Percentiles rank a stretch among this genome's conserved stretches.
phyloP scores from a whole-genome alignment of 1,140 invertebrate genomes.

The Harlomillsia oculata region DNA sequence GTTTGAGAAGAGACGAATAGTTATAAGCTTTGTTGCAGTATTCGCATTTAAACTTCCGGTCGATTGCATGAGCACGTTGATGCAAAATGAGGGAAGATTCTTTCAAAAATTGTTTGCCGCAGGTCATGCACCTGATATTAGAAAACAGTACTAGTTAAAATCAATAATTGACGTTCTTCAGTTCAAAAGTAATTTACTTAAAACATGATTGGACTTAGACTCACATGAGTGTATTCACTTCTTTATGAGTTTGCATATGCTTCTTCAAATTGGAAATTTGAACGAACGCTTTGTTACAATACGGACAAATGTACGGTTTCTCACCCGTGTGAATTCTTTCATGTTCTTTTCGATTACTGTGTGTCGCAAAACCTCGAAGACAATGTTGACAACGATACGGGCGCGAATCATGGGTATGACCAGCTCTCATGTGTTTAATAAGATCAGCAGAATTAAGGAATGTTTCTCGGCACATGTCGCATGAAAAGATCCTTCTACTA shows the following conservation, averaged over 20 bases:
- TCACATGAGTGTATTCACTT: too few relatives aligned
- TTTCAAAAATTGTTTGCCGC: slow-evolving; percentile 30
- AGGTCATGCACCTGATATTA: slow-evolving; percentile 28
- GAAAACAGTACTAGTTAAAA: too few relatives aligned
- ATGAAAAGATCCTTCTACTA: too few relatives aligned
- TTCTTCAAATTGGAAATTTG: slow-evolving; percentile 34
- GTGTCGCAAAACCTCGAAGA: slow-evolving; percentile 23
- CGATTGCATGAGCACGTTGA: slow-evolving; percentile 26
- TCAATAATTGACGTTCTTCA: too few relatives aligned
- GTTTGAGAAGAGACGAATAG: slow-evolving; percentile 31
- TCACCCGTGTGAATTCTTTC: slow-evolving; percentile 41
- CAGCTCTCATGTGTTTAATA: too few relatives aligned
- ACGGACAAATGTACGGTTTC: slow-evolving; percentile 34
- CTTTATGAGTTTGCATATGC: slow-evolving; percentile 32
- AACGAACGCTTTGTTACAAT: slow-evolving; percentile 21
- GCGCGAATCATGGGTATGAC: too few relatives aligned
- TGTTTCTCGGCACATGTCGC: too few relatives aligned
- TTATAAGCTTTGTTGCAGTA: slow-evolving; percentile 32
- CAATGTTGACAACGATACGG: slow-evolving; percentile 28
- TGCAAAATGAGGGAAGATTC: slow-evolving; percentile 27
- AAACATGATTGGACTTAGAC: too few relatives aligned
- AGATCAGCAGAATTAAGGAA: too few relatives aligned
- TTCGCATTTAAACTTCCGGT: slow-evolving; percentile 28
- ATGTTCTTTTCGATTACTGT: slow-evolving; percentile 37
- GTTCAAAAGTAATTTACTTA: too few relatives aligned